Percentiles rank a stretch among this genome's conserved stretches.
These are phyloP conservation scores for Sylvicapra grimmia DNA, from an alignment of 2,113 vertebrate species.

Conservation along the genomic window DNA sequence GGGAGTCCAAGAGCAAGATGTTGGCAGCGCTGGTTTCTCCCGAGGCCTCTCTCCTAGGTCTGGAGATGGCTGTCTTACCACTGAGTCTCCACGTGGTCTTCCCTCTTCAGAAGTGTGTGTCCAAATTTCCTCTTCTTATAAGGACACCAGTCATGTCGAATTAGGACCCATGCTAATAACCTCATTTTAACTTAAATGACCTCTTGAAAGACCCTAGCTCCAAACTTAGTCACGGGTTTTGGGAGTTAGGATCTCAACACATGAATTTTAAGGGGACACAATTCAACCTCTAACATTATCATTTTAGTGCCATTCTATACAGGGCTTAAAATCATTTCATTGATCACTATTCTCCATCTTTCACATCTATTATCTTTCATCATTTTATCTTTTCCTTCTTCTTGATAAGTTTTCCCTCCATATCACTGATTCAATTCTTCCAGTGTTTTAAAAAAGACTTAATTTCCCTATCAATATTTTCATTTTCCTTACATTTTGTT, in stretches of 20 bases:
- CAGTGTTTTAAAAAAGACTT: neutral
- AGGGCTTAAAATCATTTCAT: neutral
- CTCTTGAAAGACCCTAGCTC: neutral
- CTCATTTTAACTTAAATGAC: neutral
- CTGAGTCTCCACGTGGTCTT: neutral
- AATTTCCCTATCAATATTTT: neutral
- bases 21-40: neutral
- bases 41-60: neutral
- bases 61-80: too few species aligned
- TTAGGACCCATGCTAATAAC: neutral
- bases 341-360: neutral
- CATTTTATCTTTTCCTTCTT: neutral
- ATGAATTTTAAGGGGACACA: neutral
- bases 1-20: neutral
- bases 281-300: neutral
- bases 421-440: neutral
- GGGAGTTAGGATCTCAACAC: neutral
- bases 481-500: neutral
- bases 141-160: neutral
- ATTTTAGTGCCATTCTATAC: neutral
- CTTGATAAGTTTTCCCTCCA: neutral
- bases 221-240: neutral
- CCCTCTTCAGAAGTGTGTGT: neutral
- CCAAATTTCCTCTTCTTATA: neutral
- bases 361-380: neutral